These are phyloP conservation scores for Semnornis frantzii DNA, from an alignment of 2,113 vertebrate genomes.

Conservation along the genomic window DNA sequence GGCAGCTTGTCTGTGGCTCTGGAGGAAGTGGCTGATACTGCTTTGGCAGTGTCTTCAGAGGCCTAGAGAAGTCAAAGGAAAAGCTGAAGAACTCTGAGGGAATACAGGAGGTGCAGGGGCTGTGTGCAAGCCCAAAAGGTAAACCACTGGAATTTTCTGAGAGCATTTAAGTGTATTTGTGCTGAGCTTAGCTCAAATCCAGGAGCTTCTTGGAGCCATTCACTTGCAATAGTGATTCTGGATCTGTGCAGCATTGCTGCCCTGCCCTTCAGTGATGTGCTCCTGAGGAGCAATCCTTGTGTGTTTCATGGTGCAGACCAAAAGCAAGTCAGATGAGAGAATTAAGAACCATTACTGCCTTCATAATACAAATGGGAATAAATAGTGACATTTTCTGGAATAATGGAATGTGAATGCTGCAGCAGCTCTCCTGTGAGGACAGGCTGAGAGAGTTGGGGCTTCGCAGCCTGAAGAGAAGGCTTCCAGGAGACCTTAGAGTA, in stretches of 20 bases:
- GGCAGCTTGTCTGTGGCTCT: conserved; percentile 2
- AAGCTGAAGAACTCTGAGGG: background rate
- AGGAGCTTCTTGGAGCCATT: background rate
- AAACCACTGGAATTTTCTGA: background rate
- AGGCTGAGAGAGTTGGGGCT: no score
- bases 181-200: background rate
- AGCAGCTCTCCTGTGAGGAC: no score
- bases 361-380: background rate
- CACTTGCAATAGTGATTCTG: background rate
- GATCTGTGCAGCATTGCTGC: background rate
- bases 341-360: background rate
- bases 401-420: background rate
- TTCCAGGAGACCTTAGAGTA: no score
- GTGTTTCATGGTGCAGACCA: no score
- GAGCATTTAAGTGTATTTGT: background rate
- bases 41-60: conserved; percentile 29
- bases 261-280: background rate
- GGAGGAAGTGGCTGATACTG: conserved; percentile 52
- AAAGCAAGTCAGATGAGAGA: background rate
- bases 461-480: no score
- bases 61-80: conserved; percentile 61
- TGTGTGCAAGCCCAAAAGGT: background rate
- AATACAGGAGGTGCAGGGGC: background rate
- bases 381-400: background rate
- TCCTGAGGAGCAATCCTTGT: background rate